Evolutionary conservation across 1,140 invertebrate species (phyloP).

Genomic region (Aphelinus atriplicis): DNA sequence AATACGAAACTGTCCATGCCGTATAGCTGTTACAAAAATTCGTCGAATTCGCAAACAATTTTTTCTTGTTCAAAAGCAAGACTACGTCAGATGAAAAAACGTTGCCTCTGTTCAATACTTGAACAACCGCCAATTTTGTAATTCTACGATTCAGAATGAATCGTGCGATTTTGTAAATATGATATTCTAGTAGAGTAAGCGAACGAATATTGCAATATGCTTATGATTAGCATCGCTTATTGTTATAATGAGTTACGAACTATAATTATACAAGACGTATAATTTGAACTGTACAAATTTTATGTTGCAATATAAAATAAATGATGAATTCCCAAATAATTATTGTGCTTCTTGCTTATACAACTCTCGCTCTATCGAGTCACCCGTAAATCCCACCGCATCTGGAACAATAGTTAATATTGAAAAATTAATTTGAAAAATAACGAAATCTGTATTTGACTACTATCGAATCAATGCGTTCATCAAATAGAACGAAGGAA

Average conservation of each 20-base stretch:
- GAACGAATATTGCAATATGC: not conserved
- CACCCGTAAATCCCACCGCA: no score
- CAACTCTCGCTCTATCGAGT: no score
- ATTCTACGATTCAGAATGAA: slow-evolving; percentile 11
- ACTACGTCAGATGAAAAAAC: slow-evolving; percentile 2
- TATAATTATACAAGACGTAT: slow-evolving; percentile 52
- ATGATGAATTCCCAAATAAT: slow-evolving; percentile 57
- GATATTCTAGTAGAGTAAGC: not conserved
- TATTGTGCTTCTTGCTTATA: not conserved
- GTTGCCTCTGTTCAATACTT: slow-evolving; percentile 56
- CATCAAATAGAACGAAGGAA: no score
- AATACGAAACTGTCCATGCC: not conserved
- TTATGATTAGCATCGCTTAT: slow-evolving; percentile 54
- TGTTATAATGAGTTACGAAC: slow-evolving; percentile 53
- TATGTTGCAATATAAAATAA: slow-evolving; percentile 67
- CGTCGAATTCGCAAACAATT: no score
- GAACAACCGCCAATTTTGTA: slow-evolving; percentile 46
- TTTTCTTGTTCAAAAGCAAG: no score
- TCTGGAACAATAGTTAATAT: no score
- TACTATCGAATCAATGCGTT: no score
- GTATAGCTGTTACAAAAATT: no score
- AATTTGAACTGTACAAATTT: slow-evolving; percentile 64
- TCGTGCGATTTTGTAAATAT: slow-evolving; percentile 37
- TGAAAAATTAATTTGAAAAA: no score
- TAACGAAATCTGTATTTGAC: no score